Evolutionary conservation across 2,113 vertebrate genomes (phyloP), one percentile per base, ranked within the genome.

Genomic region (Cheilinus undulatus): DNA sequence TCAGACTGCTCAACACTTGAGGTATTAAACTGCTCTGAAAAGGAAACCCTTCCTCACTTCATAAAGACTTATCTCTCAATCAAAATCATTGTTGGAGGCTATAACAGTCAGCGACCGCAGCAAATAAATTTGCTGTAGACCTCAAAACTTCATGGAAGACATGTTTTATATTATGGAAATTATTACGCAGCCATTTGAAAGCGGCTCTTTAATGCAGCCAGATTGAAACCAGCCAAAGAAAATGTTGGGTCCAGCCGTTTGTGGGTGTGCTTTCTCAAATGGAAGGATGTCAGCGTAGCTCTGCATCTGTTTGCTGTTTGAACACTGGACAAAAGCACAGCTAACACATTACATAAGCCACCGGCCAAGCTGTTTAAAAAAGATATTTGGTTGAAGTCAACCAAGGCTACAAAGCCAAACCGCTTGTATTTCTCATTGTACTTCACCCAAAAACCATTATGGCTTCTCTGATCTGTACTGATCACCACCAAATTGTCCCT

Each of bases 271-370:
- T 65, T 75, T 20, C 59, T 53, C 49, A 58, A 82, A 82, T 73
- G 69, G 81, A 76, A 83, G 40, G 51, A 76, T 52, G 63, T 54
- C 69, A 75, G 63, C 58, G 23, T 14, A 67, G 77, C 72, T 61
- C 30, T 22, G 71, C 86, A 91, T 89, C 73, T 89, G 88, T 82
- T 89, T 86, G 66, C 62, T 52, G 84, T 89, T 88, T 80, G 58
- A 73, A 28, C 50, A 30, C 61, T 75, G 26, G 13, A 43, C 45
- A 45, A 88, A 84, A 80, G 73, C 87, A 42, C 65, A 24, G 69
- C 67, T 38, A 70, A 66, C 38, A 65, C 51, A 72, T 81, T 62
- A 77, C 32, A 48, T 73, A 80, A 89, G 40, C 49, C 40, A 51
- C 23, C 48, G 53, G 54, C 28, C 34, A 30, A 66, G 75, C 58